Percentiles rank a stretch among this genome's conserved stretches.
These are phyloP conservation scores for Atrina japonica DNA, from an alignment of 2,888 invertebrate genomes.

Conservation along the genomic window DNA sequence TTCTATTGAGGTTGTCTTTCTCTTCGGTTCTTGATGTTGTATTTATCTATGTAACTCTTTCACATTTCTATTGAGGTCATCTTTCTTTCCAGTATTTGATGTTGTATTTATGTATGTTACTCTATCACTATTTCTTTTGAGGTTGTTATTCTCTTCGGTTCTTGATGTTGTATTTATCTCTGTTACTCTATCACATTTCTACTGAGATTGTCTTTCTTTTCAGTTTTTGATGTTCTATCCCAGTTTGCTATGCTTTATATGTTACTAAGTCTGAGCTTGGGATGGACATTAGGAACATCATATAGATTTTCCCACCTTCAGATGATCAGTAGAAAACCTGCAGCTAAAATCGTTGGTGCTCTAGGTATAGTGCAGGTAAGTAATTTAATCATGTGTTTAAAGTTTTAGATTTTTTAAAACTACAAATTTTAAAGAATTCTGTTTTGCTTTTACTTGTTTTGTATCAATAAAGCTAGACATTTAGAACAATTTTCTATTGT, in stretches of 20 bases:
- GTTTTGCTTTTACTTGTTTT: too few species aligned
- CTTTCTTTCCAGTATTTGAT: too few species aligned
- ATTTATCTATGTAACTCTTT: too few species aligned
- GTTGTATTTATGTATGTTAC: too few species aligned
- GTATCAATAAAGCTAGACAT: too few species aligned
- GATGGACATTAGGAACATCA: slow-evolving; percentile 74
- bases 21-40: too few species aligned
- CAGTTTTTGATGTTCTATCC: slow-evolving; percentile 76
- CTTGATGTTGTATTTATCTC: background rate
- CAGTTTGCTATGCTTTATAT: slow-evolving; percentile 78
- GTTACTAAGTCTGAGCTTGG: slow-evolving; percentile 75
- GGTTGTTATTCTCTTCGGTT: too few species aligned
- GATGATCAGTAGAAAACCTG: slow-evolving; percentile 71
- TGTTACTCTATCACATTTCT: background rate
- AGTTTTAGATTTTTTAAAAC: background rate
- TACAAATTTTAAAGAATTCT: too few species aligned
- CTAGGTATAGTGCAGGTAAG: slow-evolving; percentile 73
- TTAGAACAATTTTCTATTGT: too few species aligned
- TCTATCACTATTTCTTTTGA: too few species aligned
- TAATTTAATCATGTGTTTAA: background rate
- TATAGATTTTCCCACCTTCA: slow-evolving; percentile 69
- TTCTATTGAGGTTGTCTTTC: too few species aligned
- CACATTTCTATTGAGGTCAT: too few species aligned
- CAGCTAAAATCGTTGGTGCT: slow-evolving; percentile 71
- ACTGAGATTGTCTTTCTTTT: slow-evolving; percentile 27